Evolutionary conservation across 2,888 invertebrate genomes (phyloP), one percentile per base, ranked within the genome.

Genomic region (Agrilus cyanescens): DNA sequence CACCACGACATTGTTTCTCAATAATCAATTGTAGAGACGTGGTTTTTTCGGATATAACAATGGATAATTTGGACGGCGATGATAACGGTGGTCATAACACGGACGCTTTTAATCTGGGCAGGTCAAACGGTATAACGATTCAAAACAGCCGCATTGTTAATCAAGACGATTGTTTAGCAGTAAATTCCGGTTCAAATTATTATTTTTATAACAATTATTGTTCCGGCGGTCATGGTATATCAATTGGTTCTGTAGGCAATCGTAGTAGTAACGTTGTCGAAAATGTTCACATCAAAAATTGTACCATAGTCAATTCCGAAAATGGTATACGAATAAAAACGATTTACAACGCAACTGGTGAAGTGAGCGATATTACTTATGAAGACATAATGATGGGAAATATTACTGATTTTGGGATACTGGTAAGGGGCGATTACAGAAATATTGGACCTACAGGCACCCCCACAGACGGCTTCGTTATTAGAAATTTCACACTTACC

Each of bases 91-190:
- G 40, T 6, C 46, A 40, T 41, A 53, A 53, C 31, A 53, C 53
- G 1, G 54, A 54, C 38, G 54, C 50, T 14, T 52, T 54, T 39
- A 53, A 50, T 20, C 38, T 54, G 15, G 36, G 44, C 13, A 41
- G 44, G 10, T 40, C 46, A 4, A 40, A 35, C 0, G 46, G 47
- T 31, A 13, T 53, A 14, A 38, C 44, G 25, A 46, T 54, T 10
- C 43, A 46, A 43, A 44, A 49, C 32, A 45, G 46, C 12, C 39
- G 42, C n/a, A 50, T 54, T 3, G 37, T 46, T 10, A 54, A 54
- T 43, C 54, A 54, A 40, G 54, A 54, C 38, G 54, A 53, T 33
- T 54, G 53, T 41, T 39, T 54, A 5, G 53, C 50, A 10, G 38
- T 54, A 4, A 50, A 47, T 13, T 37, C 46, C 6, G 54, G 52